Base-by-base conservation (phyloP, 2,113 vertebrate species). In the Epinephelus cyanopodus region DNA sequence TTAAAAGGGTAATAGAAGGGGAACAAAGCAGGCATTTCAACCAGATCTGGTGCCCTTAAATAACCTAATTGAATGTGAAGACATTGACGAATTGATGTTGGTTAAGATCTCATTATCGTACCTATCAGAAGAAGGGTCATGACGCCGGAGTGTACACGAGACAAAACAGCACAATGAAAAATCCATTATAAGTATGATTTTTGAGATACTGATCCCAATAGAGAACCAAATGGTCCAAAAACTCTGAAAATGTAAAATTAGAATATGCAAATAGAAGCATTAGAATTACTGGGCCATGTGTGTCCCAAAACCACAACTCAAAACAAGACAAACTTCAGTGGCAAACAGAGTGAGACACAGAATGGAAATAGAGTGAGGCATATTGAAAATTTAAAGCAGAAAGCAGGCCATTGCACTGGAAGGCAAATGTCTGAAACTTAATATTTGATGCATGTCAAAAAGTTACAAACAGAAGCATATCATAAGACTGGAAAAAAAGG, bases 251-350 rank as follows among this genome's bases (percentile, higher is more conserved):
- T 21, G 19, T 42, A 13, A 54, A 37, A 63, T 56, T 42, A 29
- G 14, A 48, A 77, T 48, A 77, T 68, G 63, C 64, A 58, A 68
- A 77, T 60, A 3, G 14, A 58, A 47, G 33, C 75, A 47, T 9
- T n/a, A 48, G 42, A 58, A 50, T 58, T 77, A 67, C 56, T 60
- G 75, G 42, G 62, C 2, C 57, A 52, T 2, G 29, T 19, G 6
- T 37, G 47, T 73, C 62, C 76, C 45, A 12, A 21, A 61, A 78
- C 29, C 47, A 39, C 15, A 37, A 62, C 25, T 37, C 3, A 17
- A 42, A 45, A 10, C 14, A 27, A 10, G 42, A 37, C 54, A 9
- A 23, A 3, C 37, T 21, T 9, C 45, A 33, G 71, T 5, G 47
- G 25, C 52, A 58, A 37, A 17, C 58, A n/a, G 13, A 50, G 57